Conservation (phyloP, 92 coral and sea anemone species). For the Epizoanthus stellaris region DNA sequence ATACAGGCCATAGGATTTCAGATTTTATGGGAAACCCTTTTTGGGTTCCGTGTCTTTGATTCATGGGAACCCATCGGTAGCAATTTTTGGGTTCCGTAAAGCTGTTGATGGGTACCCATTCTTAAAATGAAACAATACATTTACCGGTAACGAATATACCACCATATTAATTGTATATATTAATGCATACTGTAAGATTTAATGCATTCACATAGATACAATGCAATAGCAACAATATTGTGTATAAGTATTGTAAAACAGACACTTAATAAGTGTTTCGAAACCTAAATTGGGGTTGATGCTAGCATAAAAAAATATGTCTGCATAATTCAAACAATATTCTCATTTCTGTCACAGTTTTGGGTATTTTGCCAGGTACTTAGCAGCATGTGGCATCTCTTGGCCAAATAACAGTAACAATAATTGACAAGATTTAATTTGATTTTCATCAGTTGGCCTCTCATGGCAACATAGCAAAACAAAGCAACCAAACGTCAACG, state of each 20-base stretch:
- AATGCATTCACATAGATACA: not conserved
- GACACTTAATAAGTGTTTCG: slow-evolving; percentile 11
- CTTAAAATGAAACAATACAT: too few species aligned
- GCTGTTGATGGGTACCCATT: too few species aligned
- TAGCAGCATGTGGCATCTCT: slow-evolving; percentile 33
- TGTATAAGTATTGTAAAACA: not conserved
- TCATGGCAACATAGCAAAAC: slow-evolving; percentile 7
- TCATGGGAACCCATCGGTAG: too few species aligned
- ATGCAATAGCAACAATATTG: not conserved
- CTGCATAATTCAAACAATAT: slow-evolving; percentile 22
- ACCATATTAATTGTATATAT: too few species aligned
- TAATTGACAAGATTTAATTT: slow-evolving; percentile 3
- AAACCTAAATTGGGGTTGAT: slow-evolving; percentile 10
- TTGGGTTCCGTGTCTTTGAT: too few species aligned
- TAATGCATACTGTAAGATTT: not conserved
- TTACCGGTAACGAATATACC: too few species aligned
- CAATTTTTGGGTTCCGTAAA: too few species aligned
- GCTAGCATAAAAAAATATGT: slow-evolving; percentile 3
- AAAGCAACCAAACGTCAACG: slow-evolving; percentile 1
- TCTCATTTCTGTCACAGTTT: not conserved
- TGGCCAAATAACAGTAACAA: slow-evolving; percentile 37
- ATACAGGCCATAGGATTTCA: too few species aligned
- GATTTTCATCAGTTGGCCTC: slow-evolving; percentile 1
- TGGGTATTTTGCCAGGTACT: slow-evolving; percentile 37
- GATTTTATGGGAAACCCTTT: too few species aligned